Percentiles rank a stretch among this genome's conserved stretches.
phyloP scores from a whole-genome alignment of 2,888 invertebrate species.

The Agriopis leucophaearia region DNA sequence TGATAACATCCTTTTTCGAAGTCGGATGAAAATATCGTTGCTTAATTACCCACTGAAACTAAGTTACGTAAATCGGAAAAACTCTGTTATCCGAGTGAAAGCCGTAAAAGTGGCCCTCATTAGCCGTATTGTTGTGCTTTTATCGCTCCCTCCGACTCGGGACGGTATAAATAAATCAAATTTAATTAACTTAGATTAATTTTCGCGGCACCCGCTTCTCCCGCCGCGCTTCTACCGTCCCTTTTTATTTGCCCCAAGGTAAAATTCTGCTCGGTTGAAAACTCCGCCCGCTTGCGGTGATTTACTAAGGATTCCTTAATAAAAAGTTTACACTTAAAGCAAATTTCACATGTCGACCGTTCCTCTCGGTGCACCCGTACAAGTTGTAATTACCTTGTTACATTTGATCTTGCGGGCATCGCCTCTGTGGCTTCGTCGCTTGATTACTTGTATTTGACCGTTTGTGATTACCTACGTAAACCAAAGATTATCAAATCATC shows the following conservation, averaged over 20 bases:
- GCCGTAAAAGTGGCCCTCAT: slow-evolving; percentile 83
- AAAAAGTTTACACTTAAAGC: slow-evolving; percentile 81
- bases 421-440: slow-evolving; percentile 52
- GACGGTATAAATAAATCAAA: slow-evolving; percentile 84
- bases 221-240: slow-evolving; percentile 63
- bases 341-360: slow-evolving; percentile 72
- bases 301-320: slow-evolving; percentile 82
- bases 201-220: slow-evolving; percentile 73
- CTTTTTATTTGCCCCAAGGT: slow-evolving; percentile 80
- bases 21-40: slow-evolving; percentile 56
- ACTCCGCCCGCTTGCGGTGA: slow-evolving; percentile 62
- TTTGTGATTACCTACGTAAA: slow-evolving; percentile 6
- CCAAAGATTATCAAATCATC: background rate
- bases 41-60: slow-evolving; percentile 58
- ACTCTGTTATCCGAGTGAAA: slow-evolving; percentile 76
- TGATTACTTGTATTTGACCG: slow-evolving; percentile 44
- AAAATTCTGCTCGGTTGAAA: slow-evolving; percentile 70
- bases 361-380: slow-evolving; percentile 67
- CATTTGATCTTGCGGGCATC: slow-evolving; percentile 61
- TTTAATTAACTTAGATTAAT: slow-evolving; percentile 87
- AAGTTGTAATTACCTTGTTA: slow-evolving; percentile 69
- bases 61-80: slow-evolving; percentile 77
- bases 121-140: slow-evolving; percentile 83
- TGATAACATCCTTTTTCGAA: no score
- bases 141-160: slow-evolving; percentile 71